Percentiles rank a stretch among this genome's conserved stretches.
These are phyloP conservation scores for Tipula lateralis DNA, from an alignment of 2,888 invertebrate genomes.

Conservation along the genomic window DNA sequence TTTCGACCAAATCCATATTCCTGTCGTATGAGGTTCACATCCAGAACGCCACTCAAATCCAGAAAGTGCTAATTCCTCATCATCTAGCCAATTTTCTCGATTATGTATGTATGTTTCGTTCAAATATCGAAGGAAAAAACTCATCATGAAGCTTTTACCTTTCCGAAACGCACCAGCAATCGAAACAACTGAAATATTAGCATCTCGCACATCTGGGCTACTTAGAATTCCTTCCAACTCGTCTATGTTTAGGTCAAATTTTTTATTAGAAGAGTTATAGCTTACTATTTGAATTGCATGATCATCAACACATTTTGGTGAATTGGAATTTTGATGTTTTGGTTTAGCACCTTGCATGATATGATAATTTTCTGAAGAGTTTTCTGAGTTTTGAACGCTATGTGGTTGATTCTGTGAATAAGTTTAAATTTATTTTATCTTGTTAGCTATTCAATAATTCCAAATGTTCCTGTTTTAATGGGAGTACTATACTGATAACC, in stretches of 20 bases:
- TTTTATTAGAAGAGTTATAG: neutral
- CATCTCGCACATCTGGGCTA: constrained; percentile 29
- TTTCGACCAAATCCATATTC: constrained; percentile 32
- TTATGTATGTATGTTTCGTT: neutral
- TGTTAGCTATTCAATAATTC: too few species aligned
- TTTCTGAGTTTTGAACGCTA: too few species aligned
- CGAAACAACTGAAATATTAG: constrained; percentile 31
- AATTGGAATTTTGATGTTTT: too few species aligned
- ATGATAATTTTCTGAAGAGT: too few species aligned
- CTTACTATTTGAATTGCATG: constrained; percentile 13
- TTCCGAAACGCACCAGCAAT: constrained; percentile 33
- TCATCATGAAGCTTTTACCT: constrained; percentile 32
- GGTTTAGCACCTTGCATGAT: too few species aligned
- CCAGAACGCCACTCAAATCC: constrained; percentile 32
- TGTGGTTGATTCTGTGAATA: too few species aligned
- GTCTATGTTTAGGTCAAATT: neutral
- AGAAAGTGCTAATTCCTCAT: neutral
- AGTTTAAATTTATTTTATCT: too few species aligned
- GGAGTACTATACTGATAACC: too few species aligned
- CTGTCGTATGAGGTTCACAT: constrained; percentile 30
- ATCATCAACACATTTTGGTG: too few species aligned
- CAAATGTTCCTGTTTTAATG: too few species aligned
- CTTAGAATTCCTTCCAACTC: constrained; percentile 26
- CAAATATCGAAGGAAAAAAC: constrained; percentile 32
- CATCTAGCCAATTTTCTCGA: neutral